A percentile compares a stretch with the other conserved stretches of the same genome.
These are phyloP conservation scores for Sebastolobus alascanus DNA, from an alignment of 2,797 vertebrate species.

Conservation along the genomic window DNA sequence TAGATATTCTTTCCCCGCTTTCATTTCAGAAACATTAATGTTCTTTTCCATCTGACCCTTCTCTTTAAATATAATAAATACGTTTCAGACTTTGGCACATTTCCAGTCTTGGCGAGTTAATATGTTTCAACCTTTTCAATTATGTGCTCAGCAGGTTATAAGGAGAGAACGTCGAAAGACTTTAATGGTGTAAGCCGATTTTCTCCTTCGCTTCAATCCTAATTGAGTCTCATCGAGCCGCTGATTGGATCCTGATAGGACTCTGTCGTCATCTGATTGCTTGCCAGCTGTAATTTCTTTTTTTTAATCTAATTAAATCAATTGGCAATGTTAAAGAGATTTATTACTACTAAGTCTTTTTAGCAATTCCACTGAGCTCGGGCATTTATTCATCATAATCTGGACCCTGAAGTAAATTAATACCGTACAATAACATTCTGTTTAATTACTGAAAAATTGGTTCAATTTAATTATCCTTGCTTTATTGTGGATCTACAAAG, in stretches of 20 bases:
- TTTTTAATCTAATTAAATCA: constrained; percentile 76
- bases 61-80: background rate
- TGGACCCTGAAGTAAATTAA: constrained; percentile 60
- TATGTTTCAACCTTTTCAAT: constrained; percentile 55
- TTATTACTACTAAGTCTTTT: constrained; percentile 58
- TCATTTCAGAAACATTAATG: background rate
- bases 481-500: constrained; percentile 48
- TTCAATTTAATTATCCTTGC: constrained; percentile 43
- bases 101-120: constrained; percentile 28
- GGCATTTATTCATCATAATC: constrained; percentile 60
- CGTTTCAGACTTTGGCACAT: constrained; percentile 11
- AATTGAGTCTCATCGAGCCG: constrained; percentile 72
- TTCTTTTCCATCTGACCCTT: background rate
- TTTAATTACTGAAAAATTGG: constrained; percentile 46
- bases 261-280: constrained; percentile 63
- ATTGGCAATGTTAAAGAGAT: constrained; percentile 65
- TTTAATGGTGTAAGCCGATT: constrained; percentile 67
- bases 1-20: background rate
- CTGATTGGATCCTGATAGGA: constrained; percentile 78
- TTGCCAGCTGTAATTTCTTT: constrained; percentile 58
- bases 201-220: constrained; percentile 69
- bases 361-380: constrained; percentile 39
- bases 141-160: constrained; percentile 52
- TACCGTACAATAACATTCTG: constrained; percentile 39
- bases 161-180: constrained; percentile 48